Base-by-base conservation (phyloP, 2,888 invertebrate genomes). In the Thysanoteuthis rhombus region DNA sequence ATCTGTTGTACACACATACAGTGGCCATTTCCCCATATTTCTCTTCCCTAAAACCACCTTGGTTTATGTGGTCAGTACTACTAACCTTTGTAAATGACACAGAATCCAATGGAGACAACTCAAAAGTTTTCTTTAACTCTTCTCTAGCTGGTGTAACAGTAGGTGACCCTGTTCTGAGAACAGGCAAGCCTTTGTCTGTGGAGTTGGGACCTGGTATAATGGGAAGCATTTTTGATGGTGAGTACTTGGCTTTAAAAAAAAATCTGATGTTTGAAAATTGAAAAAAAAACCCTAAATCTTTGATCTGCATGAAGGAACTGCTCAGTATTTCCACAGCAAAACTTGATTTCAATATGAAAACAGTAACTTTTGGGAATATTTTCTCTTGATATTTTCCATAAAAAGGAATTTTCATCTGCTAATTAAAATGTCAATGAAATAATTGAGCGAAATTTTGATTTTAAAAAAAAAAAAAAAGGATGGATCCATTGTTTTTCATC, bases 131-230 rank as follows among this genome's bases (percentile, higher is more conserved):
- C 94, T 94, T 95, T 94, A 93, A 94, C 94, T 40, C 75, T n/a
- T 92, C 22, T 39, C 28, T 98, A 95, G 99, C 99, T 93, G 99
- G 99, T 96, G 99, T 99, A 91, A 99, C 99, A 10, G 99, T 99
- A 28, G 99, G 99, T 52, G 99, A 99, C 97, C 99, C 99, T 93
- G 99, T 99, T 39, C 97, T 99, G 95, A 98, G 99, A 96, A 99
- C 99, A 0, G 99, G 99, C 95, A 99, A 99, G 97, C 99, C 99
- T 0, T 97, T 99, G 93, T 99, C 99, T 16, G 99, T 99, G 89
- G 99, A 99, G 97, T 97, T 99, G 94, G 99, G 99, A 19, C 99
- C 99, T 93, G 99, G 99, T 93, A 99, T 99, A 97, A 98, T 99
- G 98, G 99, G 99, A 95, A 99, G 99, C 97, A 99, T 99, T 97